Evolutionary conservation across 2,113 vertebrate genomes (phyloP).

Genomic region (Tetrax tetrax): DNA sequence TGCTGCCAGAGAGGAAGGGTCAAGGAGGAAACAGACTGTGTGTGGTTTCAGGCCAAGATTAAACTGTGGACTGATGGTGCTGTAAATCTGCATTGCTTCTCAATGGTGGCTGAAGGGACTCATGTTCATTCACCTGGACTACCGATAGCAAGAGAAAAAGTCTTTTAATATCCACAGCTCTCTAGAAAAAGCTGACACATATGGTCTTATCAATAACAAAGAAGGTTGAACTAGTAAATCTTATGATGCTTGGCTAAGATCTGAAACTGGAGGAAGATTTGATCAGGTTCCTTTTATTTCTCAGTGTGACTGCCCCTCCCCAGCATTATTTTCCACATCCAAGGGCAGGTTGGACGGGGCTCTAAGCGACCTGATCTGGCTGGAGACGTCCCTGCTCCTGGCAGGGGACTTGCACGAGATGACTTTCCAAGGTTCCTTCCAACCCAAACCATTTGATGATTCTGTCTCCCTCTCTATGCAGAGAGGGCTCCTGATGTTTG

Average conservation of each 20-base stretch:
- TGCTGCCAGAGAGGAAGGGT: neutral
- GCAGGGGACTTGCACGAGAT: too few species aligned
- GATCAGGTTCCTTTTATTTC: neutral
- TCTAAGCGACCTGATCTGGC: too few species aligned
- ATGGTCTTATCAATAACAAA: neutral
- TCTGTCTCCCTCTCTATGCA: neutral
- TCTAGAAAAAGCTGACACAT: neutral
- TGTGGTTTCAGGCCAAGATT: neutral
- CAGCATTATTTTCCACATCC: neutral
- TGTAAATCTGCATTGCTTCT: neutral
- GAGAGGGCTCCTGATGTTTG: neutral
- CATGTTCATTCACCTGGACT: neutral
- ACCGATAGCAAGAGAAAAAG: neutral
- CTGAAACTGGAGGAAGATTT: neutral
- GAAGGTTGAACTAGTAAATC: neutral
- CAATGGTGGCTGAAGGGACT: neutral
- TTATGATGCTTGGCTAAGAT: neutral
- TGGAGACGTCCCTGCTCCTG: too few species aligned
- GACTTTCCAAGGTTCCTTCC: too few species aligned
- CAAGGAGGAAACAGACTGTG: rapidly evolving
- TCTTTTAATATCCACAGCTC: neutral
- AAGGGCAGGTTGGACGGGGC: too few species aligned
- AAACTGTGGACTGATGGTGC: neutral
- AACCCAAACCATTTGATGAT: too few species aligned
- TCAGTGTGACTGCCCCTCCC: neutral